Percentiles rank a stretch among this genome's conserved stretches.
phyloP scores from a whole-genome alignment of 2,888 invertebrate species.

The Lobophora halterata region DNA sequence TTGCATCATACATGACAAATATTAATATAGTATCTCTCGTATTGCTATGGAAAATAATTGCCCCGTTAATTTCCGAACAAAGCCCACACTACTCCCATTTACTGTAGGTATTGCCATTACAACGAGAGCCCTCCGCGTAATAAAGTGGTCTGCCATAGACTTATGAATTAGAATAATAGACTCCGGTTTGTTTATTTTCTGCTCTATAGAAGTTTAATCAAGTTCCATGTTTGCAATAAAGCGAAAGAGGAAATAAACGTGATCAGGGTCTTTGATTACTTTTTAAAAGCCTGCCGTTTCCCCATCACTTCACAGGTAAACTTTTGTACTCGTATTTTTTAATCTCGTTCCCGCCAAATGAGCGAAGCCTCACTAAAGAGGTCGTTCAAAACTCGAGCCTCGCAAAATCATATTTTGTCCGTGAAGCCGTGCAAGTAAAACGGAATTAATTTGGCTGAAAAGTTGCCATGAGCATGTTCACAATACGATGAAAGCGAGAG shows the following conservation, averaged over 20 bases:
- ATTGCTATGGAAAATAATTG: conserved; percentile 8
- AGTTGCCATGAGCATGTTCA: conserved; percentile 57
- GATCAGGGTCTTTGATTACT: conserved; percentile 16
- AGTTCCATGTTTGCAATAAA: conserved; percentile 3
- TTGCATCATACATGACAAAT: too few species aligned
- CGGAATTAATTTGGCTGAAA: conserved; percentile 76
- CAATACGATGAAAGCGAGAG: conserved; percentile 76
- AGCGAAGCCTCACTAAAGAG: conserved; percentile 56
- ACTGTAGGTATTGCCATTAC: conserved; percentile 21
- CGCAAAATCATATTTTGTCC: conserved; percentile 70
- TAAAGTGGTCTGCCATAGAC: conserved; percentile 40
- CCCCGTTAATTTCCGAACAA: conserved; percentile 17
- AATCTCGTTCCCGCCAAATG: conserved; percentile 40
- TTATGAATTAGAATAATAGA: conserved; percentile 48
- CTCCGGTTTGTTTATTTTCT: conserved; percentile 22
- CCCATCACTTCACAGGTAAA: conserved; percentile 19
- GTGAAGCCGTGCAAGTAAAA: conserved; percentile 67
- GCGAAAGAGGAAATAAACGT: conserved; percentile 4
- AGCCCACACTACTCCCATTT: conserved; percentile 23
- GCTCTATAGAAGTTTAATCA: conserved; percentile 28
- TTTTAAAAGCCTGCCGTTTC: conserved; percentile 15
- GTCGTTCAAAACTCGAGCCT: conserved; percentile 54
- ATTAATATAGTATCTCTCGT: conserved; percentile 1
- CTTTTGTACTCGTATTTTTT: conserved; percentile 27
- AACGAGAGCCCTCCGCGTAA: conserved; percentile 35